A percentile compares a stretch with the other conserved stretches of the same genome.
Conservation (phyloP, 2,797 vertebrate genomes). For the Gadopsis marmoratus region DNA sequence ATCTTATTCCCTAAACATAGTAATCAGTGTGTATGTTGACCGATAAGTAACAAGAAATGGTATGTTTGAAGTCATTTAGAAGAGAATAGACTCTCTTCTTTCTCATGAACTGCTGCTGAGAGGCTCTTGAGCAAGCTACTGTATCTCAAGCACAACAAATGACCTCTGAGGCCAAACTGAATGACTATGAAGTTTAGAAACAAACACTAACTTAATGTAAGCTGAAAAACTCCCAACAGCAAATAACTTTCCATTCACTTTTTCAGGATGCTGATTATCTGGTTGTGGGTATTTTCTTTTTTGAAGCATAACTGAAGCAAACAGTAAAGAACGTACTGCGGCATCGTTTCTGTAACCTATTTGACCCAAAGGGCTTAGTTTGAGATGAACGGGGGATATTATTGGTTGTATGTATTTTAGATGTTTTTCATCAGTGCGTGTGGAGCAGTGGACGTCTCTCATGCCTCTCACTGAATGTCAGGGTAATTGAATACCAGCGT, state of each 20-base stretch:
- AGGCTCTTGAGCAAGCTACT: neutral
- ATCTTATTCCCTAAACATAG: neutral
- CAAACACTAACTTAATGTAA: neutral
- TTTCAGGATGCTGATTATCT: neutral
- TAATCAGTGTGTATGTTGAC: neutral
- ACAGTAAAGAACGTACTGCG: neutral
- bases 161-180: too few species aligned
- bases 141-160: neutral
- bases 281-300: neutral
- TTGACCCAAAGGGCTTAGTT: neutral
- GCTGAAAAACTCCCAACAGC: neutral
- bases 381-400: neutral
- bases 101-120: neutral
- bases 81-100: neutral
- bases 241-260: neutral
- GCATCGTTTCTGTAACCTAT: neutral
- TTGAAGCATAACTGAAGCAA: neutral
- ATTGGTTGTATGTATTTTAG: neutral
- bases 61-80: neutral
- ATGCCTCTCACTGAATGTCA: slow-evolving; percentile 30
- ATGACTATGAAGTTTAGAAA: neutral
- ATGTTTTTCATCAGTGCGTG: slow-evolving; percentile 25
- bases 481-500: slow-evolving; percentile 20
- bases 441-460: slow-evolving; percentile 5
- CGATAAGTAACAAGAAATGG: neutral